These are phyloP conservation scores for Meteorus sp. DNA, from an alignment of 1,140 invertebrate species.

Conservation along the genomic window DNA sequence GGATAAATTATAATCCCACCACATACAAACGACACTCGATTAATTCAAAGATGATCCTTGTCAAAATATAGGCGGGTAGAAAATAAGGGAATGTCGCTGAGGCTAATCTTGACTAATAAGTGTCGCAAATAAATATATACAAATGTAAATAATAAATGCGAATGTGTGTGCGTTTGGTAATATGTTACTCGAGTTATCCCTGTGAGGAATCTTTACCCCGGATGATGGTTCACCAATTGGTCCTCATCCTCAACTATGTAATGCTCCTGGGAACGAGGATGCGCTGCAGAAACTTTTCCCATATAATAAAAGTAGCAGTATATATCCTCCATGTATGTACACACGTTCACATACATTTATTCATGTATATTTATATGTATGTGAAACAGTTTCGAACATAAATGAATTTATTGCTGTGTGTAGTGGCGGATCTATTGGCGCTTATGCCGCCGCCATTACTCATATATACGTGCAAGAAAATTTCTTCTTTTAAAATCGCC, in stretches of 20 bases:
- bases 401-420: too few relatives aligned
- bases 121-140: conserved; percentile 36
- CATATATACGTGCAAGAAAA: too few relatives aligned
- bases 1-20: conserved; percentile 55
- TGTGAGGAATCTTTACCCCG: not conserved
- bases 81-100: conserved; percentile 30
- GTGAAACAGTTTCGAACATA: too few relatives aligned
- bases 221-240: not conserved
- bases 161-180: not conserved
- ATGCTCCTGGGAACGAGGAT: conserved; percentile 17
- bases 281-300: too few relatives aligned
- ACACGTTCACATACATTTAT: too few relatives aligned
- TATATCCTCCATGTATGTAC: too few relatives aligned
- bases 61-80: conserved; percentile 45
- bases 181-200: conserved; percentile 22
- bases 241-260: not conserved
- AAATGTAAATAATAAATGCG: not conserved
- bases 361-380: too few relatives aligned
- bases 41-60: conserved; percentile 55
- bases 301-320: too few relatives aligned
- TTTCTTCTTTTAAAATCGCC: too few relatives aligned
- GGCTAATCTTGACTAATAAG: conserved; percentile 58
- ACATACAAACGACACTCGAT: conserved; percentile 47
- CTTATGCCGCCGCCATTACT: too few relatives aligned
- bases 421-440: too few relatives aligned